A percentile compares a stretch with the other conserved stretches of the same genome.
Evolutionary conservation across 2,888 invertebrate species (phyloP).

Genomic region (Eudemis profundana): DNA sequence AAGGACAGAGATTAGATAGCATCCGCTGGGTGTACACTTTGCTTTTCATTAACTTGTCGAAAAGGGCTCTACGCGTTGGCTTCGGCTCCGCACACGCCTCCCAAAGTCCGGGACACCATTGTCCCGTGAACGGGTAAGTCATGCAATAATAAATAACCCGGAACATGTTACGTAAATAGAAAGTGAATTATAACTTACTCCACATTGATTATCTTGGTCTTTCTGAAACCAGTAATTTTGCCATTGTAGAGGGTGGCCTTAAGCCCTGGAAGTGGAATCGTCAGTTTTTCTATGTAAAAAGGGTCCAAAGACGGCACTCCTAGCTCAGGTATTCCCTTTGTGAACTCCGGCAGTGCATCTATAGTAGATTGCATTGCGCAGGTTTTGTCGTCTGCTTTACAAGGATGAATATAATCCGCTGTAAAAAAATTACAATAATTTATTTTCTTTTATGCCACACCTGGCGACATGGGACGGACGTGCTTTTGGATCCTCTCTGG

Average conservation of each 20-base stretch:
- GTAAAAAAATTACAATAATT: slow-evolving; percentile 46
- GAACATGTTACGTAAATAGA: too few species aligned
- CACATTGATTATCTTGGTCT: slow-evolving; percentile 73
- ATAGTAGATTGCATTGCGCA: slow-evolving; percentile 72
- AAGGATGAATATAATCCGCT: slow-evolving; percentile 78
- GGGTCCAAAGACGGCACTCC: slow-evolving; percentile 69
- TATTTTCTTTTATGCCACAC: too few species aligned
- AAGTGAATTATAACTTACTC: slow-evolving; percentile 64
- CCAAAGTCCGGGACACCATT: too few species aligned
- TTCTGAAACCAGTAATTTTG: slow-evolving; percentile 73
- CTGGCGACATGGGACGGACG: too few species aligned
- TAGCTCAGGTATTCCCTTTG: slow-evolving; percentile 70
- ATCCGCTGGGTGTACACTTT: too few species aligned
- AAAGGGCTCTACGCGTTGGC: too few species aligned
- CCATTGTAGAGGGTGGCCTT: slow-evolving; percentile 76
- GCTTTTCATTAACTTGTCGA: too few species aligned
- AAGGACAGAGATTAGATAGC: too few species aligned
- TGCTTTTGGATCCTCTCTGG: too few species aligned
- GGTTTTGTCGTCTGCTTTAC: slow-evolving; percentile 65
- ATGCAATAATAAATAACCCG: too few species aligned
- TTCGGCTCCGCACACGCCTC: too few species aligned
- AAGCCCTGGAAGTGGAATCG: slow-evolving; percentile 70
- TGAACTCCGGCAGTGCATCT: slow-evolving; percentile 72
- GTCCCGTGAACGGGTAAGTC: too few species aligned
- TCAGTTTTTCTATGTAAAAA: slow-evolving; percentile 70